These are phyloP conservation scores for Trachemys scripta DNA, from an alignment of 2,113 vertebrate genomes.

Conservation along the genomic window DNA sequence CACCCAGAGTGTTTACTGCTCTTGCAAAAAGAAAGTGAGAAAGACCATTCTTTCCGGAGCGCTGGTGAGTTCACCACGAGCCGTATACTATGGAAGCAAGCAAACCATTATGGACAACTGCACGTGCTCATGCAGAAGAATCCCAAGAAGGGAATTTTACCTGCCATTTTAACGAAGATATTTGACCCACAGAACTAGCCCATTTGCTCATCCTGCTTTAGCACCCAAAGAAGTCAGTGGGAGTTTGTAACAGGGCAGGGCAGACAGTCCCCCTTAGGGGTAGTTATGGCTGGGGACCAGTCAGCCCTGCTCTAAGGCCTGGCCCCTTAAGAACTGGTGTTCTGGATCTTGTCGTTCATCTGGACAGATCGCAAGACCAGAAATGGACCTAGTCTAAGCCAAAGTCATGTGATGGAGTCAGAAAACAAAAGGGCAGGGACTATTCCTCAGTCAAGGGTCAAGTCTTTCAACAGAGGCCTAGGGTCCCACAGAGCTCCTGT, in stretches of 20 bases:
- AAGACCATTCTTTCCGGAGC: background rate
- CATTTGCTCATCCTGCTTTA: background rate
- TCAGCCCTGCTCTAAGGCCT: background rate
- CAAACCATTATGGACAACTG: background rate
- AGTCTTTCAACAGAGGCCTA: background rate
- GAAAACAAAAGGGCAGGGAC: background rate
- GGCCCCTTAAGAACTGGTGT: background rate
- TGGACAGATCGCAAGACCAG: background rate
- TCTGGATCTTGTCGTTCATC: background rate
- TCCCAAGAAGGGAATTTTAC: background rate
- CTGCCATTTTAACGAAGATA: background rate
- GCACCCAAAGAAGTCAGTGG: background rate
- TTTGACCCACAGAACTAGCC: background rate
- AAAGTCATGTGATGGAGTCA: background rate
- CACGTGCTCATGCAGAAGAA: rapidly evolving
- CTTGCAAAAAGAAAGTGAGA: background rate
- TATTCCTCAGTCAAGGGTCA: background rate
- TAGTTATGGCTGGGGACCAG: background rate
- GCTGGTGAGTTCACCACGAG: background rate
- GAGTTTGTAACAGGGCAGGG: background rate
- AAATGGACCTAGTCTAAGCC: background rate
- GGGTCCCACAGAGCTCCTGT: background rate
- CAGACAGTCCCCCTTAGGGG: background rate
- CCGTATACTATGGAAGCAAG: background rate
- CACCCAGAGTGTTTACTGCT: background rate